Evolutionary conservation across 1,140 invertebrate genomes (phyloP), one percentile per base, ranked within the genome.

Genomic region (Globodera rostochiensis): DNA sequence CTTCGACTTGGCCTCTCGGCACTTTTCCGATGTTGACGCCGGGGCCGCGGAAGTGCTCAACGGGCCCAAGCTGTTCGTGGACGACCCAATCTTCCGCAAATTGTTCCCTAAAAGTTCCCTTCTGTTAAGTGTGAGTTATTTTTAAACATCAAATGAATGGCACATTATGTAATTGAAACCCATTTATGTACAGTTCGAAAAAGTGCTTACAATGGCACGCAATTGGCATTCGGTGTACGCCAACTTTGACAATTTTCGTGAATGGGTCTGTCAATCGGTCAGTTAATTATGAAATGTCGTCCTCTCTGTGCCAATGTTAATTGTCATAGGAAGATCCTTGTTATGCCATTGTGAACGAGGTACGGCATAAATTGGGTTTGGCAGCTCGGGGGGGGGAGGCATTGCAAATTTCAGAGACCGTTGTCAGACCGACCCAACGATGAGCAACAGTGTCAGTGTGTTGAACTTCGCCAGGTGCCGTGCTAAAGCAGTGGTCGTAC

Each of bases 261-360:
- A 78, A 69, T 78, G 77, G 77, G 19, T 47, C 3, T 66, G 49
- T 2, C 77, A 78, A 49, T 64, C 66, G n/a, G 76, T 78, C 47
- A 25, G 60, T 49, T 60, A 19, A 7, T 53, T 53, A 15, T 36
- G 36, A 36, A 36, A 36, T 36, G 36, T 3, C 36, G 36, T 36
- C 36, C 36, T 36, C 36, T 36, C 6, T 15, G 53, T 53, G 53
- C 9, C 57, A 64, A 64, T 19, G 19, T 6, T 47, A 36, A 45
- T 13, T 13, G 36, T 25, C 19, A 7, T 45, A 71, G 25, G 69
- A 45, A 71, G 69, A 47, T 45, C 36, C 46, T 13, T 45, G 69
- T 45, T 71, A 71, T 71, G 69, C 69, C 69, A 71, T 71, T 71
- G 25, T 47, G 11, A 45, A 36, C 36, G 25, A 47, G 46, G 25